phyloP scores from a whole-genome alignment of 2,797 vertebrate genomes.

The Acipenser ruthenus region DNA sequence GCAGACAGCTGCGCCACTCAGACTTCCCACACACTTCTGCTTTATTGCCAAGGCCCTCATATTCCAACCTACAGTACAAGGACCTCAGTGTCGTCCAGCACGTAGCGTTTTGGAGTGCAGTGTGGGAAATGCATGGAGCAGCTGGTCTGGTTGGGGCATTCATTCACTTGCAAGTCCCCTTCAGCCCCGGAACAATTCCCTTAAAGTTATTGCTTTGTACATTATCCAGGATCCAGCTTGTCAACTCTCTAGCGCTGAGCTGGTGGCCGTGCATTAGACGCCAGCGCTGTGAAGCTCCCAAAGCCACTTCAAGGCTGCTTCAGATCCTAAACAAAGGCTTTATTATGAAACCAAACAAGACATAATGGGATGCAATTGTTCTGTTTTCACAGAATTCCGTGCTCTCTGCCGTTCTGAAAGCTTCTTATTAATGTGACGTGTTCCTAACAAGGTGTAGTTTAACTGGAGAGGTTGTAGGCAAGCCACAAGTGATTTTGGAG shows the following conservation, averaged over 20 bases:
- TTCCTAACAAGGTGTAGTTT: too few relatives aligned
- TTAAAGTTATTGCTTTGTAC: slow-evolving; percentile 28
- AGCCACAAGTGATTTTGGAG: too few relatives aligned
- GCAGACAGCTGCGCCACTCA: too few relatives aligned
- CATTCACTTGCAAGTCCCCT: slow-evolving; percentile 32
- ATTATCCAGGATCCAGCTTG: background rate
- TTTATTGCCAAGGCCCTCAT: too few relatives aligned
- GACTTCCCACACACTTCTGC: too few relatives aligned
- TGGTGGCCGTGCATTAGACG: background rate
- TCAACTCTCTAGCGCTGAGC: background rate
- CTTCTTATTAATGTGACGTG: too few relatives aligned
- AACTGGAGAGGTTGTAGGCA: too few relatives aligned
- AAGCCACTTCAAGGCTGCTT: slow-evolving; percentile 17
- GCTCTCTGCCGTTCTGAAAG: too few relatives aligned
- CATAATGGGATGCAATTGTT: slow-evolving; percentile 16
- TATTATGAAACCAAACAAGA: slow-evolving; percentile 34
- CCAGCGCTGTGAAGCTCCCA: background rate
- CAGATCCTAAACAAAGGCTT: slow-evolving; percentile 34
- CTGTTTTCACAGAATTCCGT: background rate
- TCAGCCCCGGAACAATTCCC: slow-evolving; percentile 38
- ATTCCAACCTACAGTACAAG: too few relatives aligned
- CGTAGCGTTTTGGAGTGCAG: slow-evolving; percentile 2
- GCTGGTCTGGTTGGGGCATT: slow-evolving; percentile 23
- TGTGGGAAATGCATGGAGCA: slow-evolving; percentile 16
- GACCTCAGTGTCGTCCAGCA: too few relatives aligned